Conservation (phyloP, 2,113 vertebrate genomes). For the Blennius ocellaris region DNA sequence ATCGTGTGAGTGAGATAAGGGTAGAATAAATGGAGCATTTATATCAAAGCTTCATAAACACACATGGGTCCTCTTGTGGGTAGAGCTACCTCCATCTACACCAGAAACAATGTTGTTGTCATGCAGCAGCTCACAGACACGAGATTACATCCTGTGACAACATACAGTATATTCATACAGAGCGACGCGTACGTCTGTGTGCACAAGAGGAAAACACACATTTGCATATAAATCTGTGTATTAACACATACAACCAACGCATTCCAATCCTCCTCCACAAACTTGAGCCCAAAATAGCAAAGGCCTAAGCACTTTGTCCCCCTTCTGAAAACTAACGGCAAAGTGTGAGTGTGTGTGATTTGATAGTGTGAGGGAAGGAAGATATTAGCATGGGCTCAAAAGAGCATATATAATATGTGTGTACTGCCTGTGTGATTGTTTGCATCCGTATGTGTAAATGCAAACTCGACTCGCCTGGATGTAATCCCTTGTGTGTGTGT, state of each 20-base stretch:
- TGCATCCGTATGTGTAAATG: conserved; percentile 38
- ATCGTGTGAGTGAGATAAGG: conserved; percentile 37
- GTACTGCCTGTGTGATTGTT: conserved; percentile 39
- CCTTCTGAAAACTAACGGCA: conserved; percentile 26
- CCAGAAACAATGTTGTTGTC: conserved; percentile 29
- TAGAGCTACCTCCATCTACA: conserved; percentile 33
- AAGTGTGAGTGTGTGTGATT: conserved; percentile 34
- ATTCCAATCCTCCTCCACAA: conserved; percentile 20
- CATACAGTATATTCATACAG: not conserved
- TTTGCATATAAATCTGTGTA: conserved; percentile 38
- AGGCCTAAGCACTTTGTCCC: conserved; percentile 1
- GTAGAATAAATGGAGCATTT: conserved; percentile 72
- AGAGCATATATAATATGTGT: conserved; percentile 50
- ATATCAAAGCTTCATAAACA: conserved; percentile 68
- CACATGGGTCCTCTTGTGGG: conserved; percentile 54
- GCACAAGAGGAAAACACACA: conserved; percentile 13
- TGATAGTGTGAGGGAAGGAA: conserved; percentile 49
- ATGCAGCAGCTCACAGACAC: conserved; percentile 32
- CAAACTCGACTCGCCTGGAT: conserved; percentile 31
- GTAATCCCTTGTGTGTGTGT: conserved; percentile 44
- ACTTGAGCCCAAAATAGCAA: conserved; percentile 48
- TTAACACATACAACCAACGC: conserved; percentile 28
- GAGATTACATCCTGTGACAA: conserved; percentile 35
- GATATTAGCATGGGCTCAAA: conserved; percentile 61
- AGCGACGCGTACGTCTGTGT: conserved; percentile 7